phyloP scores from a whole-genome alignment of 2,888 invertebrate species.

The Pseudococcus viburni region DNA sequence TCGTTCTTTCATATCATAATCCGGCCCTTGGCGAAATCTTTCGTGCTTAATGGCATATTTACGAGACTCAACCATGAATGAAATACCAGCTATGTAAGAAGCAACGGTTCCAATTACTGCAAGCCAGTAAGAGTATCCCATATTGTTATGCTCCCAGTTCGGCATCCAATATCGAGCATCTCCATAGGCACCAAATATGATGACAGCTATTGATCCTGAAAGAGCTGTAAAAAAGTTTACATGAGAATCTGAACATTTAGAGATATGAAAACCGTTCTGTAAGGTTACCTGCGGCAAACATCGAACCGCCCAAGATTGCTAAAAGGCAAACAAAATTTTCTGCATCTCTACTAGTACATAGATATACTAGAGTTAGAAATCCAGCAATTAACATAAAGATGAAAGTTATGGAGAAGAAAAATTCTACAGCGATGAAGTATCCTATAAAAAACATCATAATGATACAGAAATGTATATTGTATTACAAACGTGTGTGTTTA shows the following conservation, averaged over 20 bases:
- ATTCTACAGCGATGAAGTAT: slow-evolving; percentile 94
- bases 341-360: slow-evolving; percentile 83
- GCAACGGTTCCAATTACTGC: slow-evolving; percentile 85
- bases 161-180: slow-evolving; percentile 97
- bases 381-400: slow-evolving; percentile 84
- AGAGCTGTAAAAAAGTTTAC: slow-evolving; percentile 74
- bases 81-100: slow-evolving; percentile 82
- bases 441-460: slow-evolving; percentile 72
- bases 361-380: slow-evolving; percentile 81
- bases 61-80: slow-evolving; percentile 88
- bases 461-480: not conserved
- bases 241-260: slow-evolving; percentile 36
- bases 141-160: slow-evolving; percentile 94
- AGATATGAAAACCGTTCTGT: not conserved
- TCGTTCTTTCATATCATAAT: slow-evolving; percentile 79
- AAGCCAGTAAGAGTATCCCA: slow-evolving; percentile 94
- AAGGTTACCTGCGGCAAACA: slow-evolving; percentile 78
- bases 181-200: slow-evolving; percentile 91
- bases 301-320: slow-evolving; percentile 81
- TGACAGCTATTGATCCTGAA: slow-evolving; percentile 86
- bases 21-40: slow-evolving; percentile 74
- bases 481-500: not conserved
- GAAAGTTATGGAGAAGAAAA: slow-evolving; percentile 91
- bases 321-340: slow-evolving; percentile 83
- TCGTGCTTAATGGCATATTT: slow-evolving; percentile 82